A percentile compares a stretch with the other conserved stretches of the same genome.
These are phyloP conservation scores for Chironomus tentans DNA, from an alignment of 2,888 invertebrate species.

Conservation along the genomic window DNA sequence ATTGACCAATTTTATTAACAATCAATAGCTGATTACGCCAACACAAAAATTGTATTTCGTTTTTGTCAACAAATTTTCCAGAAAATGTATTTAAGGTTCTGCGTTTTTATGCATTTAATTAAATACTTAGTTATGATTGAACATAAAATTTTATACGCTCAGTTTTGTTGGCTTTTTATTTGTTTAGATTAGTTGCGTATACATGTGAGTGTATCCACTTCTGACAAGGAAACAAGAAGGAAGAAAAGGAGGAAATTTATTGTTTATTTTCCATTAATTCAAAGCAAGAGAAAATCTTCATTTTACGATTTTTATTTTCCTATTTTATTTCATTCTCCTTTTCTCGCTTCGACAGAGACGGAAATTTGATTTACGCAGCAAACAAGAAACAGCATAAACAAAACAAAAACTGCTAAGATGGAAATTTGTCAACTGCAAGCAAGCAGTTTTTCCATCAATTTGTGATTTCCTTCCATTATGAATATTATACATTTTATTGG, in stretches of 20 bases:
- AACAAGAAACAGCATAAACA: too few species aligned
- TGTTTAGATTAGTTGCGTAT: neutral
- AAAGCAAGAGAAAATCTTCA: neutral
- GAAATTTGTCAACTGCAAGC: neutral
- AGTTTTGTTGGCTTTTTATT: neutral
- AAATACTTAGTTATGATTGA: neutral
- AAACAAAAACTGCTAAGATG: neutral
- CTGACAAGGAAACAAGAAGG: neutral
- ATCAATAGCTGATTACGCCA: too few species aligned
- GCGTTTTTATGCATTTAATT: neutral
- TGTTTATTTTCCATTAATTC: neutral
- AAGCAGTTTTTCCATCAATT: neutral
- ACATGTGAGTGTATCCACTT: too few species aligned
- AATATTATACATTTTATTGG: slow-evolving; percentile 5
- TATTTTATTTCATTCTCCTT: too few species aligned
- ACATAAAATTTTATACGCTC: neutral
- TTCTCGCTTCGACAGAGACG: too few species aligned
- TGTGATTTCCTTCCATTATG: neutral
- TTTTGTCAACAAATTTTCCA: neutral
- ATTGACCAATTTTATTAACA: too few species aligned
- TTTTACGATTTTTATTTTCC: neutral
- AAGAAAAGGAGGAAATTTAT: neutral
- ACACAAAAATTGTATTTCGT: too few species aligned
- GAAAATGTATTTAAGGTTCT: neutral
- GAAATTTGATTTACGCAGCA: too few species aligned